Percentiles rank a stretch among this genome's conserved stretches.
phyloP scores from a whole-genome alignment of 2,113 vertebrate species.

The Scomber scombrus region DNA sequence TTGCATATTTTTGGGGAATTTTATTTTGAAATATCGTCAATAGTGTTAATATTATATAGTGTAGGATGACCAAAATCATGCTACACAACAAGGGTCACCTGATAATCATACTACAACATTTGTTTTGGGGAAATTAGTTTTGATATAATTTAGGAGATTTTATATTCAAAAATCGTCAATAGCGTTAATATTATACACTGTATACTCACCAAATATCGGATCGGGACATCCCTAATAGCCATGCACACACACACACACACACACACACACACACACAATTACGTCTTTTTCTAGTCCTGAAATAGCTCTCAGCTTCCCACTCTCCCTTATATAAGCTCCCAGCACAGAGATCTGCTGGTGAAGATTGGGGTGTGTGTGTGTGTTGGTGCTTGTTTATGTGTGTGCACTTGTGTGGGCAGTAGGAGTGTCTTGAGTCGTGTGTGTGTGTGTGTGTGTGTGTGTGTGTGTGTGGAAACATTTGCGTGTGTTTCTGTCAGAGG shows the following conservation, averaged over 20 bases:
- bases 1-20: no score
- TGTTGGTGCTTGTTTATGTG: constrained; percentile 43
- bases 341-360: constrained; percentile 90
- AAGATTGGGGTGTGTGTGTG: constrained; percentile 65
- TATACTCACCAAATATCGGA: no score
- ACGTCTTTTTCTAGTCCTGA: constrained; percentile 82
- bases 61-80: no score
- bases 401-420: constrained; percentile 62
- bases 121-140: no score
- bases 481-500: constrained; percentile 20
- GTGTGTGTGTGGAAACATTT: constrained; percentile 1
- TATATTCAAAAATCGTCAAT: no score
- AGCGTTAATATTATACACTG: no score
- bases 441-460: constrained; percentile 23
- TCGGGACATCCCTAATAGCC: no score
- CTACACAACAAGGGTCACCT: no score
- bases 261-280: constrained; percentile 68
- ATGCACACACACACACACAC: constrained; percentile 33
- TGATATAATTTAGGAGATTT: no score
- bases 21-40: no score
- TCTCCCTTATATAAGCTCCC: constrained; percentile 90
- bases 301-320: constrained; percentile 91
- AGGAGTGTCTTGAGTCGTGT: constrained; percentile 69
- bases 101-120: no score
- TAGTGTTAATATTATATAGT: no score